phyloP scores from a whole-genome alignment of 2,888 invertebrate genomes.

The Stenoptilia bipunctidactyla region DNA sequence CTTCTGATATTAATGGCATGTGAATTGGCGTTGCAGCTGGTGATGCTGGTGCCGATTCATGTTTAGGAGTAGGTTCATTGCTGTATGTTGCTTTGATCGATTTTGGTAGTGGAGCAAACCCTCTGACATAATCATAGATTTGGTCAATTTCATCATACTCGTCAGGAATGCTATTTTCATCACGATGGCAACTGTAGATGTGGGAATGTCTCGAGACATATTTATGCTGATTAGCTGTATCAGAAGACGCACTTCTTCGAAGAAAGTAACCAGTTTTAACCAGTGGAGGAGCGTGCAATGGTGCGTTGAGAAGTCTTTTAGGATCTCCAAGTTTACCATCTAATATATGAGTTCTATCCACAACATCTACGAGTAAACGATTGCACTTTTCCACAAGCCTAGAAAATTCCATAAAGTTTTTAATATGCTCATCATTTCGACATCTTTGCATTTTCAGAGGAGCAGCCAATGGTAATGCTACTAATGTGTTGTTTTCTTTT shows the following conservation, averaged over 20 bases:
- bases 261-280: conserved; percentile 78
- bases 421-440: conserved; percentile 85
- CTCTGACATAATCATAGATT: conserved; percentile 95
- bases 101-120: conserved; percentile 91
- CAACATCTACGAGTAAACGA: conserved; percentile 80
- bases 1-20: conserved; percentile 67
- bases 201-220: conserved; percentile 62
- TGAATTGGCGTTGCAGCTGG: conserved; percentile 68
- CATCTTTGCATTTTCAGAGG: conserved; percentile 87
- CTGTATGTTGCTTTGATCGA: conserved; percentile 77
- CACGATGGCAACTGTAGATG: conserved; percentile 71
- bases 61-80: conserved; percentile 51
- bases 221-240: conserved; percentile 75
- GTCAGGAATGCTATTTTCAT: conserved; percentile 77
- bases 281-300: conserved; percentile 52
- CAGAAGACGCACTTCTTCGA: conserved; percentile 83
- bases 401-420: conserved; percentile 80
- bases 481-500: conserved; percentile 81
- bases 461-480: conserved; percentile 87
- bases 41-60: conserved; percentile 69
- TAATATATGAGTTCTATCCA: conserved; percentile 84
- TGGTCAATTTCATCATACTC: conserved; percentile 97
- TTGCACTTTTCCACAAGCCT: conserved; percentile 84
- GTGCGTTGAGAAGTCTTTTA: conserved; percentile 52
- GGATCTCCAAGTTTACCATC: conserved; percentile 84